Conservation (phyloP, 2,888 invertebrate genomes). For the Brachyptera putata region DNA sequence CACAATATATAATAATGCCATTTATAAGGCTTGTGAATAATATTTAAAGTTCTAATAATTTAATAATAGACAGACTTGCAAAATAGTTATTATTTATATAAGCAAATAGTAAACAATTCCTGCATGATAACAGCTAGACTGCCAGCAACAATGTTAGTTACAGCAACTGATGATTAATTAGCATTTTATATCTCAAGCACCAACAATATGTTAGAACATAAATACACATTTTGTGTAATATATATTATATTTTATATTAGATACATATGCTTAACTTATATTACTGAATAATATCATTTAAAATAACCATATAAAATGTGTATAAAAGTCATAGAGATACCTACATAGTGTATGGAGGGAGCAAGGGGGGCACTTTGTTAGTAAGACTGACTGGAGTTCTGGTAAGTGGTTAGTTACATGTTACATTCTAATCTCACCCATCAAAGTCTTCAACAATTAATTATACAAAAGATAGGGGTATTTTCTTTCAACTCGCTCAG, state of each 20-base stretch:
- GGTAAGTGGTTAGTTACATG: slow-evolving; percentile 24
- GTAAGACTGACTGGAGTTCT: slow-evolving; percentile 7
- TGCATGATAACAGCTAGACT: too few species aligned
- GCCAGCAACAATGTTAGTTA: too few species aligned
- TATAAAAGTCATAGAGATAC: slow-evolving; percentile 7
- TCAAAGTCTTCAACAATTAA: slow-evolving; percentile 8
- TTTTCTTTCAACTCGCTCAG: too few species aligned
- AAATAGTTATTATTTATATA: not conserved
- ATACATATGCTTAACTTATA: not conserved
- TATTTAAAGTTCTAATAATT: too few species aligned
- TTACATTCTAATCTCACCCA: slow-evolving; percentile 20
- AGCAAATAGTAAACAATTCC: too few species aligned
- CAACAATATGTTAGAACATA: slow-evolving; percentile 1
- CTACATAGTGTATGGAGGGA: not conserved
- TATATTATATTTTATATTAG: not conserved
- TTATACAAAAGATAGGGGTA: too few species aligned
- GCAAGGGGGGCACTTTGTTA: not conserved
- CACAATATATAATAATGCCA: too few species aligned
- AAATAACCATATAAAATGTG: slow-evolving; percentile 19
- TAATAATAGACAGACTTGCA: not conserved
- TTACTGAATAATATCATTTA: not conserved
- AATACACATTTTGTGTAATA: not conserved
- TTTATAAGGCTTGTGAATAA: too few species aligned
- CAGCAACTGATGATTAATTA: slow-evolving; percentile 8
- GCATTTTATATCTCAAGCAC: slow-evolving; percentile 11